Conservation (phyloP, 2,113 vertebrate species). For the Todiramphus chloris region DNA sequence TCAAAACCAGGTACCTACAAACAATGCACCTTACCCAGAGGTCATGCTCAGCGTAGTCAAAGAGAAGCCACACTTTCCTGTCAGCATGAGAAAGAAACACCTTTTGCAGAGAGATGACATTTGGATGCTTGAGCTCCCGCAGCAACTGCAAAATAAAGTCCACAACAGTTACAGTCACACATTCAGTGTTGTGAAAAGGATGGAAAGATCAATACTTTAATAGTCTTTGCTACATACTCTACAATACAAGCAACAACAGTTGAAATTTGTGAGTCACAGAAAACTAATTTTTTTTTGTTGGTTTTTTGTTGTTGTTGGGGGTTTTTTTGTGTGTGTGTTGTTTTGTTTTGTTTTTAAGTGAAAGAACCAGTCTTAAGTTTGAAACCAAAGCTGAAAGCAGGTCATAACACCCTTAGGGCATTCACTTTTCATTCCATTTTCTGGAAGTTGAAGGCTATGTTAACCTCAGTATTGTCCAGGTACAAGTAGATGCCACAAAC, state of each 20-base stretch:
- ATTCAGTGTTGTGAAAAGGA: neutral
- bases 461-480: neutral
- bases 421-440: neutral
- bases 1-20: neutral
- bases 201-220: neutral
- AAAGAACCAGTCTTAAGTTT: neutral
- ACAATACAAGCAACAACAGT: neutral
- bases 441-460: neutral
- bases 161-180: neutral
- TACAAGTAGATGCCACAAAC: neutral
- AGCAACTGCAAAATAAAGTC: slow-evolving; percentile 87
- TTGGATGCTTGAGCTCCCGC: slow-evolving; percentile 97
- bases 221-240: neutral
- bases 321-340: too few relatives aligned
- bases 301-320: too few relatives aligned
- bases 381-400: slow-evolving; percentile 17
- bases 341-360: neutral
- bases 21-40: slow-evolving; percentile 89
- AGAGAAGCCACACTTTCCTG: slow-evolving; percentile 99
- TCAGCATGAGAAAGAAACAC: slow-evolving; percentile 99
- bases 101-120: slow-evolving; percentile 99
- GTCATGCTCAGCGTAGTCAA: slow-evolving; percentile 98
- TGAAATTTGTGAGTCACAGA: neutral
- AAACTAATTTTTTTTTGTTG: neutral
- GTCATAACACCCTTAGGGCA: neutral